phyloP scores from a whole-genome alignment of 2,797 vertebrate genomes.

The Scolopax rusticola region DNA sequence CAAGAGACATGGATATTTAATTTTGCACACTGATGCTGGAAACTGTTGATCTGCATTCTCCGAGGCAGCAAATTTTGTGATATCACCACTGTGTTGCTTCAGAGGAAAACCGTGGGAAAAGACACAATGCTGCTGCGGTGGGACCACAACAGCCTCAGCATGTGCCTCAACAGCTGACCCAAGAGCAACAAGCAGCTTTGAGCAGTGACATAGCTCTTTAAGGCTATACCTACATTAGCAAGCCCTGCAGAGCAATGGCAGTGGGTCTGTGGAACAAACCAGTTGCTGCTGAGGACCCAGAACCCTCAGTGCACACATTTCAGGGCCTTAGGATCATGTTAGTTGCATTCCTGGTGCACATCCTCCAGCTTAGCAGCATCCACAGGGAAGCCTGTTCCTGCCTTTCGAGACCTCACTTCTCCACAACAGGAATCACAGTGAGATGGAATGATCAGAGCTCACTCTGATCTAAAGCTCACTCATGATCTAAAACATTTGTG shows the following conservation, averaged over 20 bases:
- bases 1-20: background rate
- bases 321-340: background rate
- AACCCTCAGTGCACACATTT: background rate
- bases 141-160: background rate
- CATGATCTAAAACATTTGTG: background rate
- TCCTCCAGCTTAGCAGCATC: background rate
- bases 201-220: background rate
- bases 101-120: background rate
- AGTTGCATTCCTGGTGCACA: background rate
- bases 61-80: background rate
- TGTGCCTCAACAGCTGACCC: background rate
- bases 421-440: background rate
- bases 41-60: background rate
- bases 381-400: background rate
- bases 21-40: background rate
- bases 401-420: rapidly evolving
- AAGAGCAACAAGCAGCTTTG: background rate
- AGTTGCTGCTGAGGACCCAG: background rate
- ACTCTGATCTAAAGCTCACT: background rate
- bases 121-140: background rate
- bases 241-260: background rate
- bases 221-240: background rate
- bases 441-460: background rate
- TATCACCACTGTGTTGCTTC: background rate
- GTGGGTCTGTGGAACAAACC: background rate